Evolutionary conservation across 2,888 invertebrate genomes (phyloP), one percentile per base, ranked within the genome.

Genomic region (Lithophane socia): DNA sequence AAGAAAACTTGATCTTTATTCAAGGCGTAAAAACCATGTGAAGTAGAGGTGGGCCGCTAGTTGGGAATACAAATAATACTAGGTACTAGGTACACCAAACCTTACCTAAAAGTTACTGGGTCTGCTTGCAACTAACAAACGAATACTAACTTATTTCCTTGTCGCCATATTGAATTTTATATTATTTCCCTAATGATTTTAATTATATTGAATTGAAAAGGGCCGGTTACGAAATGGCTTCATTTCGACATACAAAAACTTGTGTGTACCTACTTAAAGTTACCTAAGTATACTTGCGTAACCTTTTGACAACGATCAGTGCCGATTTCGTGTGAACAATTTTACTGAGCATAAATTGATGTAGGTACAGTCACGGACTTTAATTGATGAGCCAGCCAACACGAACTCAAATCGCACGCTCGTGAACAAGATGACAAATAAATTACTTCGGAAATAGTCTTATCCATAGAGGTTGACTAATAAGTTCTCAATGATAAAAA

Each of bases 201-300:
- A 84, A 88, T 88, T 78, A 60, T 69, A 72, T 79, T 65, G 29
- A 29, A 88, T 77, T 65, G 10, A 29, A 76, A 82, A 77, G 47
- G 37, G 21, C 52, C 21, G 54, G 58, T 58, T 60, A 72, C 29
- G 47, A 71, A 76, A 79, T 75, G 66, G 13, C 10, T 80, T 52
- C n/a, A 83, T 86, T 88, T 56, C 70, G 10, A 74, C 29, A 75
- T 21, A 42, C 42, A 71, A 29, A 9, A 69, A 29, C 58, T 52
- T 21, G 2, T 13, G 37, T 24, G 58, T 60, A 61, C 47, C 3
- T 47, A 44, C 37, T 72, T 37, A 24, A 42, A 54, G 29, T 63
- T 52, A 66, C 49, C 65, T 16, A 24, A 58, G 24, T 49, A 16
- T 56, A 29, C 16, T 76, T 71, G 24, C 29, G 44, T 13, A 63